Evolutionary conservation across 2,888 invertebrate genomes (phyloP).

Genomic region (Hirtodrosophila alboralis): DNA sequence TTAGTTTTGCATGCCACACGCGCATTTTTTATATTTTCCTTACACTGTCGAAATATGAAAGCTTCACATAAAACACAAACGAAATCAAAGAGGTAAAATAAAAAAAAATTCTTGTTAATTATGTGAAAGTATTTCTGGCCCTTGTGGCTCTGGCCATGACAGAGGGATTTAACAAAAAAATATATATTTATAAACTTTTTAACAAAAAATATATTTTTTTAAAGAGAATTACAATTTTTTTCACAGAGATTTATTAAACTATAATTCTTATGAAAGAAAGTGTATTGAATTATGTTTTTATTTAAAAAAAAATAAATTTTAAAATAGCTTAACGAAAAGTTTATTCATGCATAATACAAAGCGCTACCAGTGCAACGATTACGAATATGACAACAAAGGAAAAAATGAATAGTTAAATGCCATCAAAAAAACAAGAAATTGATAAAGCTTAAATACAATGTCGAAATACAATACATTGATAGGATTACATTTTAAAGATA

Average conservation of each 20-base stretch:
- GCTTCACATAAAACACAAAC: constrained; percentile 20
- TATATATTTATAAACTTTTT: background rate
- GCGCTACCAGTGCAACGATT: no score
- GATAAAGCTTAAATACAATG: no score
- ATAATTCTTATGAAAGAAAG: no score
- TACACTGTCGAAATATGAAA: constrained; percentile 8
- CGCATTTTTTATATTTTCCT: constrained; percentile 29
- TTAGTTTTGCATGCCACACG: constrained; percentile 72
- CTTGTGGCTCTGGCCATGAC: constrained; percentile 21
- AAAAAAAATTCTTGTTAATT: constrained; percentile 18
- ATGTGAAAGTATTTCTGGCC: constrained; percentile 2
- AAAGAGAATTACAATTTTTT: background rate
- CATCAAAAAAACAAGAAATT: no score
- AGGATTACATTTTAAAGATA: no score
- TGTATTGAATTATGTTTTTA: no score
- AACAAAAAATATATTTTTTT: background rate
- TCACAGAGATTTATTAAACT: background rate
- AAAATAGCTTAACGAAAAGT: no score
- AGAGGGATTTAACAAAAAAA: background rate
- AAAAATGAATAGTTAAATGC: no score
- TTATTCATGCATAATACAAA: no score
- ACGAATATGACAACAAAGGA: no score
- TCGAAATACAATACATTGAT: no score
- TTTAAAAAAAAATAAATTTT: no score
- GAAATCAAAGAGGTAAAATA: constrained; percentile 26